phyloP scores from a whole-genome alignment of 2,888 invertebrate species.

The Chymomyza caudatula region DNA sequence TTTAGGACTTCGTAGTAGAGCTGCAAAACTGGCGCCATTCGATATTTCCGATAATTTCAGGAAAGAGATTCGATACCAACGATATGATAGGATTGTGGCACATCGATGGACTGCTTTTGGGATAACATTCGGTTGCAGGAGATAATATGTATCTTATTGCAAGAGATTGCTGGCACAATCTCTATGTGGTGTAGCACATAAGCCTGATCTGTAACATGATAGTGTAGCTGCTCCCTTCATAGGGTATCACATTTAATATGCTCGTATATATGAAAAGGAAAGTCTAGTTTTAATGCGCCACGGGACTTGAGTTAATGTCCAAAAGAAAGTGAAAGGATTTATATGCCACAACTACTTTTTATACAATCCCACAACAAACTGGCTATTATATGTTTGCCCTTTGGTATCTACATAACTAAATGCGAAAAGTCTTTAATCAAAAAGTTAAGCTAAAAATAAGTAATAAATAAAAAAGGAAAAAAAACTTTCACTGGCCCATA shows the following conservation, averaged over 20 bases:
- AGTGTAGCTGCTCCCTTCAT: not conserved
- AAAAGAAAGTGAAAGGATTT: constrained; percentile 60
- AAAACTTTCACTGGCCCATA: constrained; percentile 46
- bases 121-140: no score
- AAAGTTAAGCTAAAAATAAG: constrained; percentile 2
- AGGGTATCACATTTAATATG: not conserved
- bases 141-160: no score
- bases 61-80: no score
- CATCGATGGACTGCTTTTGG: no score
- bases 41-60: no score
- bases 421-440: constrained; percentile 30
- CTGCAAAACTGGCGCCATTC: no score
- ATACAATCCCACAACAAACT: constrained; percentile 2
- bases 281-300: not conserved
- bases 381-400: constrained; percentile 36
- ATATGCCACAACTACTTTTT: constrained; percentile 39
- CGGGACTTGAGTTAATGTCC: constrained; percentile 24
- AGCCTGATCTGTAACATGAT: not conserved
- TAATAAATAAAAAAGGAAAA: not conserved
- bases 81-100: no score
- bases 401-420: constrained; percentile 3
- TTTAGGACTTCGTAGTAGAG: no score
- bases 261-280: not conserved
- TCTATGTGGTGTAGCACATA: no score
- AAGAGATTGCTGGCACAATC: no score